Conservation (phyloP, 2,888 invertebrate species). For the Epinotia nisella region DNA sequence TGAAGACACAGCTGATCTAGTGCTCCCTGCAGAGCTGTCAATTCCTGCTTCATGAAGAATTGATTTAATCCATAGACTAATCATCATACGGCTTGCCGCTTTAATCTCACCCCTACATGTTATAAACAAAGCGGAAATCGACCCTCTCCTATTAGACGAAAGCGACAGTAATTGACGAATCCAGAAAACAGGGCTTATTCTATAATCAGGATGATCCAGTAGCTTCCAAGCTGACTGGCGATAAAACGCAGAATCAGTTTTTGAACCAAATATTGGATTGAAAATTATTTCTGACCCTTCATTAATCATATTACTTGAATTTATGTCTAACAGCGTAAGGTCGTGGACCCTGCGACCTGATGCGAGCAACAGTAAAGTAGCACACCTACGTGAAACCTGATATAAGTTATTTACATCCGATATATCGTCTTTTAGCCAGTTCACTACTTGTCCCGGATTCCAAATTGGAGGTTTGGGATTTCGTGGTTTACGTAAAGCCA, state of each 20-base stretch:
- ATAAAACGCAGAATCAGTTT: not conserved
- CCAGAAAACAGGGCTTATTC: constrained; percentile 13
- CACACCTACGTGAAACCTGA: not conserved
- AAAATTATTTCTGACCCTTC: constrained; percentile 5
- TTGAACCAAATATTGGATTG: constrained; percentile 7
- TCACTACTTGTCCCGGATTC: too few relatives aligned
- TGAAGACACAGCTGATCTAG: too few relatives aligned
- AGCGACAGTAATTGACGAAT: not conserved
- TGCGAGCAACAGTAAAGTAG: not conserved
- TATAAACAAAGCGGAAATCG: not conserved
- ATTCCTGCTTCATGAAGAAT: too few relatives aligned
- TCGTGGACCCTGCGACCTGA: constrained; percentile 10
- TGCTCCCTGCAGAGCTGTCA: too few relatives aligned
- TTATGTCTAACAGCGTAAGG: not conserved
- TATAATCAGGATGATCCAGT: not conserved
- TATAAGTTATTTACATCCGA: constrained; percentile 7
- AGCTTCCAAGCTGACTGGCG: constrained; percentile 5
- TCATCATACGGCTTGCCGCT: too few relatives aligned
- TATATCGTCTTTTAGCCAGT: not conserved
- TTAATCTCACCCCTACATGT: too few relatives aligned
- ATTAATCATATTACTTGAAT: not conserved
- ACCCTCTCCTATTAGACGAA: not conserved
- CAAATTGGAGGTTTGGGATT: too few relatives aligned
- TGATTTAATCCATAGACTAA: too few relatives aligned
- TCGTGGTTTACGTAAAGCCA: too few relatives aligned